Conservation (phyloP, 2,113 vertebrate species). For the Catharus bicknelli region DNA sequence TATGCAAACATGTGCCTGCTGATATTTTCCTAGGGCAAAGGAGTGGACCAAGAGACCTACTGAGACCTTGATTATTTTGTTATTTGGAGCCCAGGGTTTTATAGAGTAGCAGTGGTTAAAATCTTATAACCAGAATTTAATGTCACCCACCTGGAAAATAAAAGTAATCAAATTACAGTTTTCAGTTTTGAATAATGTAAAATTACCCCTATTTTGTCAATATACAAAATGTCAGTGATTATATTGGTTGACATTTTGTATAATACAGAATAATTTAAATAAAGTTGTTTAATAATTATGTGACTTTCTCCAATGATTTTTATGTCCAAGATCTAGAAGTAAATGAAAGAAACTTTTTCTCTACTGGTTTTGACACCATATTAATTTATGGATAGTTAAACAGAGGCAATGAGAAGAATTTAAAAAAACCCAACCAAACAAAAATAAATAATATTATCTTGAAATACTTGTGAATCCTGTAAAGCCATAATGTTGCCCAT, state of each 20-base stretch:
- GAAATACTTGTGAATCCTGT: neutral
- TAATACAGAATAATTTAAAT: neutral
- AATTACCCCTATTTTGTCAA: neutral
- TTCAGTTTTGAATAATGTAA: neutral
- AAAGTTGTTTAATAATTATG: neutral
- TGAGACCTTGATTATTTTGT: neutral
- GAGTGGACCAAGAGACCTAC: neutral
- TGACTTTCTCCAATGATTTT: neutral
- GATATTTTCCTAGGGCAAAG: neutral
- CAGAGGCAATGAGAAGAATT: neutral
- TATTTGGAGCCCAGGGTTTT: neutral
- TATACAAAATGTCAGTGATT: neutral
- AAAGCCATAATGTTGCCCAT: neutral
- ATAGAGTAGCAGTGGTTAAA: neutral
- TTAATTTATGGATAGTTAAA: neutral
- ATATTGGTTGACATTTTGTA: neutral
- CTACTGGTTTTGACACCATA: neutral
- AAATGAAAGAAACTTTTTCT: neutral
- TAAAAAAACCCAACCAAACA: neutral
- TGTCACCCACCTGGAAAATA: neutral
- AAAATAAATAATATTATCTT: neutral
- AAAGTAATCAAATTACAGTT: neutral
- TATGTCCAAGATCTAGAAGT: neutral
- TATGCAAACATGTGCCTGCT: neutral
- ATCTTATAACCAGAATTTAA: neutral